Evolutionary conservation across 1,140 invertebrate species (phyloP), one percentile per base, ranked within the genome.

Genomic region (Drosophila nannoptera): DNA sequence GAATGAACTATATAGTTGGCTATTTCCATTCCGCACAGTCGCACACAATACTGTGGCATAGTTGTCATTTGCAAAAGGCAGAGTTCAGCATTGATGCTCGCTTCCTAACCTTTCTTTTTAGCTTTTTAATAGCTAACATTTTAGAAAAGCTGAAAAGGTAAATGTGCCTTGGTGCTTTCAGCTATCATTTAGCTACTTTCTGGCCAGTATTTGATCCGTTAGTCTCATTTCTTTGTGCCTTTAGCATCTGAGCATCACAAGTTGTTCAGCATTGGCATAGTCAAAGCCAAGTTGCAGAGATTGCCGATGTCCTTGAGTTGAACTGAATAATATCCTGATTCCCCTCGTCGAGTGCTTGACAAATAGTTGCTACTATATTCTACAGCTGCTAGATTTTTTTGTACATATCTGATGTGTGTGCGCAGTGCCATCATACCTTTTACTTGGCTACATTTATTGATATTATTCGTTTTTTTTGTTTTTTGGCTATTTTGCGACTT

Each of bases 371-470:
- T 38, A 58, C 22, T 43, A 48, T 58, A 58, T 58, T 48, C 22
- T 54, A 69, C 32, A 67, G 48, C 31, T 59, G 55, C 4, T 35
- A 63, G 35, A 50, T 56, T 50, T 63, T 69, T 64, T 31, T 29
- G 7, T 22, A n/a, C 49, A 7, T 46, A 9, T 35, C 7, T 50
- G 22, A 35, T 49, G 38, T 33, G 32, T 50, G 12, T 68, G 36
- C 46, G 45, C 59, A 46, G 36, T 43, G 55, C 43, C 5, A 31
- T 58, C 65, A 16, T 46, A 69, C 52, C 53, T 64, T 46, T 46
- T 52, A 58, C 38, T 69, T 69, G 68, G 54, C 68, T 59, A 66
- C 67, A 58, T 36, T 69, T 52, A 69, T 65, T 69, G 67, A 65
- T 65, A 58, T 58, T 35, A 3, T 35, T 7, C 9, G 38, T 42